Conservation (phyloP, 2,888 invertebrate species). For the Apodemia mormo region DNA sequence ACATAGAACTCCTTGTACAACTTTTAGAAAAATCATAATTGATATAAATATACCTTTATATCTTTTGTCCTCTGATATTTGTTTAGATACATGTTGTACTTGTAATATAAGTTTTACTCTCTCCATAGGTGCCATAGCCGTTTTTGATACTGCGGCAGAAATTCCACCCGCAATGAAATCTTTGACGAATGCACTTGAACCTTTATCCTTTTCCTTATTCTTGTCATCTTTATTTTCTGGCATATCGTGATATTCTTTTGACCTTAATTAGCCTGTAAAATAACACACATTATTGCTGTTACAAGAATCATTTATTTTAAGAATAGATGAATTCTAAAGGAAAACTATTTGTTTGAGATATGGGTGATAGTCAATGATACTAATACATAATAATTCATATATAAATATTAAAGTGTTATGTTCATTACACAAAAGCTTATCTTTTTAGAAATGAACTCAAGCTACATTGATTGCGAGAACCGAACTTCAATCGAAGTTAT, state of each 20-base stretch:
- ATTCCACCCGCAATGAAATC: slow-evolving; percentile 96
- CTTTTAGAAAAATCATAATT: neutral
- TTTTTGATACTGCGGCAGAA: slow-evolving; percentile 96
- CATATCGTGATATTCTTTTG: slow-evolving; percentile 34
- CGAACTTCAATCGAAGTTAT: too few relatives aligned
- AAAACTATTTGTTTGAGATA: too few relatives aligned
- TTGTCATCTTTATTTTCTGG: slow-evolving; percentile 40
- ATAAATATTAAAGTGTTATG: too few relatives aligned
- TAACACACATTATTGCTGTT: neutral
- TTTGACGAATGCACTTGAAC: slow-evolving; percentile 88
- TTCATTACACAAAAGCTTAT: too few relatives aligned
- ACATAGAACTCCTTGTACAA: too few relatives aligned
- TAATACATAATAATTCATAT: too few relatives aligned
- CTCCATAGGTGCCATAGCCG: slow-evolving; percentile 97
- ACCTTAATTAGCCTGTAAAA: slow-evolving; percentile 19
- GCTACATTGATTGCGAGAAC: too few relatives aligned
- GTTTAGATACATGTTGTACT: slow-evolving; percentile 96
- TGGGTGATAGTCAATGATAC: too few relatives aligned
- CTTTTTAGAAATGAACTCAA: too few relatives aligned
- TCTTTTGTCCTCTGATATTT: slow-evolving; percentile 90
- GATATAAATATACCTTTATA: slow-evolving; percentile 86
- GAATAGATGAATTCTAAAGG: too few relatives aligned
- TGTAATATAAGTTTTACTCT: slow-evolving; percentile 96
- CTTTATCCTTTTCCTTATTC: slow-evolving; percentile 38
- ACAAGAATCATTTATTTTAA: too few relatives aligned